Base-by-base conservation (phyloP, 1,140 invertebrate genomes). In the Drosophila kepulauana region DNA sequence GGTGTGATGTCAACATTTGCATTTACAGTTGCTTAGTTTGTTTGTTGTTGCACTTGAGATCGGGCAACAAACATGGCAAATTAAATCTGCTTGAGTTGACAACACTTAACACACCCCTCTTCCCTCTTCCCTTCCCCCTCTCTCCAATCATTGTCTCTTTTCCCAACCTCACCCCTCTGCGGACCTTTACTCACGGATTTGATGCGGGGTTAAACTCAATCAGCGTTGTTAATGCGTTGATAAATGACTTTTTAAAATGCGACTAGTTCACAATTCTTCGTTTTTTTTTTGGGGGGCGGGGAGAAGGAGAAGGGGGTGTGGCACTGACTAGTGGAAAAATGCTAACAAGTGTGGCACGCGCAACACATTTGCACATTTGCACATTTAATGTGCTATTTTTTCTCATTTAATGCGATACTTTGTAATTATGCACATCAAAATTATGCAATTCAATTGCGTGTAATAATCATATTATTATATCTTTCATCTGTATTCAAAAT, bases 51-150 rank as follows among this genome's bases (percentile, higher is more conserved):
- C 80, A 84, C 85, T 91, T 75, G 80, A 81, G 59, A 76, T 66
- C 43, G 52, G 65, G 63, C 30, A 41, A 73, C 68, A 90, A 86
- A 90, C 82, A 84, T 88, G 80, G 84, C 88, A 91, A 91, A 88
- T 91, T 91, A 88, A 89, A 91, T 91, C 84, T 76, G 88, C 81
- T 88, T 91, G 82, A 90, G 82, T 86, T 88, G 86, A 89, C 85
- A 89, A 88, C 87, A 87, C 82, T 86, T 88, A 89, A 88, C 84
- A 82, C 72, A 75, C 54, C 6, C 7, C 5, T 8, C 7, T 4
- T 8, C 13, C 30, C 54, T 25, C 25, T n/a, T 1, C 8, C 30
- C 16, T 10, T 33, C 56, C 7, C 10, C 4, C 5, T 11, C 30
- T 49, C 16, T 25, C 41, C 46, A 13, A 11, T 10, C 54, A 33